Percentiles rank a stretch among this genome's conserved stretches.
These are phyloP conservation scores for Pandemis cinnamomeana DNA, from an alignment of 2,888 invertebrate genomes.

Conservation along the genomic window DNA sequence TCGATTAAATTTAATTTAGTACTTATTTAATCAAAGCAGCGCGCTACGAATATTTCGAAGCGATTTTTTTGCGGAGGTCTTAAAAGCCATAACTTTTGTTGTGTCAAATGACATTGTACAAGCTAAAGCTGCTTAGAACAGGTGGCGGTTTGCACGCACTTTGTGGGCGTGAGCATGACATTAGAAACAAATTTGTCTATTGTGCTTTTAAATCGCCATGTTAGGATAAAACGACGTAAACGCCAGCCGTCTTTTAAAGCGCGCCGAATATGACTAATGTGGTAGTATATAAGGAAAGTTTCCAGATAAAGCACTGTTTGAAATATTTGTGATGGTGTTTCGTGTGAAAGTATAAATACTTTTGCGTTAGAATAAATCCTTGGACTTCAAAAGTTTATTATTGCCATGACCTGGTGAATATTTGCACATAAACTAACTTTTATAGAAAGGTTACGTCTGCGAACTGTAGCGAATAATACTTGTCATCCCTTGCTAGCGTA, in stretches of 20 bases:
- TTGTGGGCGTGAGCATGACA: conserved; percentile 58
- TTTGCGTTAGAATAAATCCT: too few species aligned
- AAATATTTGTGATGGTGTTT: background rate
- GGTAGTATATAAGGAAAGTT: conserved; percentile 9
- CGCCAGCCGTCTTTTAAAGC: background rate
- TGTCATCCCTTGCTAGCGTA: too few species aligned
- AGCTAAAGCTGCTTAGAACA: conserved; percentile 8
- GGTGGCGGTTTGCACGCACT: conserved; percentile 16
- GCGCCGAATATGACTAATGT: background rate
- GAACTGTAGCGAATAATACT: too few species aligned
- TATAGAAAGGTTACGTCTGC: too few species aligned
- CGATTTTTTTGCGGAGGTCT: too few species aligned
- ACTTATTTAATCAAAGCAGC: too few species aligned
- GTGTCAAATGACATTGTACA: conserved; percentile 28
- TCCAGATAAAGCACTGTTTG: background rate
- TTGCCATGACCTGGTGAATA: too few species aligned
- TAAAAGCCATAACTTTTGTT: conserved; percentile 15
- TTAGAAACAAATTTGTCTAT: conserved; percentile 70
- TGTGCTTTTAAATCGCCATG: conserved; percentile 51
- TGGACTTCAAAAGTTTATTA: too few species aligned
- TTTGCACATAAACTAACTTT: too few species aligned
- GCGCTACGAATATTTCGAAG: too few species aligned
- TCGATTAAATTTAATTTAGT: too few species aligned
- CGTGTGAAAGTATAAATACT: too few species aligned
- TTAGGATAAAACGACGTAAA: background rate